Conservation (phyloP, 2,888 invertebrate species). For the Hoplodrina blanda region DNA sequence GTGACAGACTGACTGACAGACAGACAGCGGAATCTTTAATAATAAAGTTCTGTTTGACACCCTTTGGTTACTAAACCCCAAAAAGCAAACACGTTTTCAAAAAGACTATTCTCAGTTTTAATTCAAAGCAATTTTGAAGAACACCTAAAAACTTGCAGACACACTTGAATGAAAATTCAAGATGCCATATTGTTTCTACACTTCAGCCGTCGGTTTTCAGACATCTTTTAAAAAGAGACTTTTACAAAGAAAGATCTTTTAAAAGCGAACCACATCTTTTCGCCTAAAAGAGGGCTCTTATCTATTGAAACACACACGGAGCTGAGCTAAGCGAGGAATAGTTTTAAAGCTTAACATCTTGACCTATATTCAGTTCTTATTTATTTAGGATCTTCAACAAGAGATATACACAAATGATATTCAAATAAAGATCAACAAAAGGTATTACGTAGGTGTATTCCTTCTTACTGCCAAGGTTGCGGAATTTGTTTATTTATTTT, state of each 20-base stretch:
- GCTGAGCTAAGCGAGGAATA: constrained; percentile 10
- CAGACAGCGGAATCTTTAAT: too few relatives aligned
- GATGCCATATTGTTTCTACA: constrained; percentile 18
- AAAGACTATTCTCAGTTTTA: background rate
- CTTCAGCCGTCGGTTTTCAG: constrained; percentile 17
- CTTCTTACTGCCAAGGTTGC: too few relatives aligned
- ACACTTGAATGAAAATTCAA: background rate
- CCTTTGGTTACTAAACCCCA: too few relatives aligned
- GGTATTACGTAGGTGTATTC: too few relatives aligned
- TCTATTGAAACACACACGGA: constrained; percentile 21
- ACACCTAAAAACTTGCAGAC: constrained; percentile 5
- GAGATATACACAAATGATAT: too few relatives aligned
- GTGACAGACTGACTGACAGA: too few relatives aligned
- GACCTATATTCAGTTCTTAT: too few relatives aligned
- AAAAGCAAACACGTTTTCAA: too few relatives aligned
- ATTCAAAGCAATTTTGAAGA: constrained; percentile 13
- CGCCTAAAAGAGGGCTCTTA: constrained; percentile 24
- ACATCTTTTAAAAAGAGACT: constrained; percentile 32
- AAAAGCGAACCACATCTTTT: constrained; percentile 29
- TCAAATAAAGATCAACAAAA: too few relatives aligned
- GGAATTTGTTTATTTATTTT: too few relatives aligned
- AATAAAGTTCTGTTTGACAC: too few relatives aligned
- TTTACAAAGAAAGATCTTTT: constrained; percentile 11
- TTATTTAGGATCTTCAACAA: too few relatives aligned
- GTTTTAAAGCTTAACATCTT: background rate